Evolutionary conservation across 92 coral and sea anemone genomes (phyloP), one percentile per base, ranked within the genome.

Genomic region (Blastomussa wellsi): DNA sequence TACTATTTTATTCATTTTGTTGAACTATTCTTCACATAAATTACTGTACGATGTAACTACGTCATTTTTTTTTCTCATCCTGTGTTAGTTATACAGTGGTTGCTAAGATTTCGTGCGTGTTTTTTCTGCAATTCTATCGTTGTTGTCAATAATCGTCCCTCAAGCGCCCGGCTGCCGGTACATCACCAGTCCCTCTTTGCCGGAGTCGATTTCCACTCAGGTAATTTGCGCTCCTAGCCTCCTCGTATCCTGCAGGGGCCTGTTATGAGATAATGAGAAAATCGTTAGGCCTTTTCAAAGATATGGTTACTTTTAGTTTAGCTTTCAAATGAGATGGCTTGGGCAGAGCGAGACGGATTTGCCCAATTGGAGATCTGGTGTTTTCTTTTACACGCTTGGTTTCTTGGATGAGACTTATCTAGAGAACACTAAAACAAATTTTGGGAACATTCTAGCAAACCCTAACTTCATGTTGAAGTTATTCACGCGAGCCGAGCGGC

Each of bases 241-340:
- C 85, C 10, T 69, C 66, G 37, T 35, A 26, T 49, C 68, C 64
- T 70, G 67, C 77, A 31, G 31, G 13, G 29, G 70, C n/a, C 85
- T 81, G 74, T 79, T 57, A 57, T 7, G 26, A 57, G 24, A 57
- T 57, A 57, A 57, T 57, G 13, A 57, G 29, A 57, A 29, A 2
- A 22, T 57, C 24, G 44, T 57, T 22, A 57, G 12, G 26, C 65
- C 26, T 57, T 55, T 55, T 57, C 29, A 57, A 28, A 57, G 20
- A 20, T 3, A 57, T 0, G 64, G 20, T n/a, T n/a, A 17, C 60
- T 53, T 20, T 24, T 24, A 3, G 65, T 28, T 57, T 28, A 57
- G 10, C 24, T 55, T 20, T 22, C 22, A 24, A 17, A 17, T 55
- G 62, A 39, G 44, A 39, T 55, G 64, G 64, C 28, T 20, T 20